Evolutionary conservation across 2,888 invertebrate species (phyloP).

Genomic region (Nomada fucata): DNA sequence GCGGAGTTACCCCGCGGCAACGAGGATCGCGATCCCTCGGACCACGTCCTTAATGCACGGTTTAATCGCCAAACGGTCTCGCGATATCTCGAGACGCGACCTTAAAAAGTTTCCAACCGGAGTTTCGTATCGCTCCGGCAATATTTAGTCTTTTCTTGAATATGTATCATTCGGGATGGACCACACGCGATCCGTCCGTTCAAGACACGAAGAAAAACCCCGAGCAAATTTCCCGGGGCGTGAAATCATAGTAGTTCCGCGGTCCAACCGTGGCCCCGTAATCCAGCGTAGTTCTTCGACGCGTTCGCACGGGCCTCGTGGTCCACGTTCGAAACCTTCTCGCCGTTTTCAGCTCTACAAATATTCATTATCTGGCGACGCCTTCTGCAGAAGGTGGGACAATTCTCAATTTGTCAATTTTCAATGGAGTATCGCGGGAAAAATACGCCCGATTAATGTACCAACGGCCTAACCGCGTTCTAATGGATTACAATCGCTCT

Average conservation of each 20-base stretch:
- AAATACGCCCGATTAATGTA: neutral
- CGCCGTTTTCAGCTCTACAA: neutral
- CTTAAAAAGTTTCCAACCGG: neutral
- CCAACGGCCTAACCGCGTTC: neutral
- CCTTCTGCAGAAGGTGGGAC: neutral
- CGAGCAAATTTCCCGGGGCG: constrained; percentile 25
- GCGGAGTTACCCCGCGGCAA: neutral
- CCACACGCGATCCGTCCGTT: neutral
- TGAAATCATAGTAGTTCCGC: constrained; percentile 39
- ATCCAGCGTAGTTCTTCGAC: constrained; percentile 1
- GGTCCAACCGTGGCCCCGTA: constrained; percentile 7
- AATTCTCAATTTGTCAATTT: neutral
- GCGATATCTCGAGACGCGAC: neutral
- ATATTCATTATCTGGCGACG: constrained; percentile 28
- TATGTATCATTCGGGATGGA: constrained; percentile 10
- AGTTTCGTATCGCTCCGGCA: neutral
- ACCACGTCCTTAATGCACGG: constrained; percentile 23
- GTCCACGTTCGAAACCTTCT: constrained; percentile 16
- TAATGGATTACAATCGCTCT: constrained; percentile 21
- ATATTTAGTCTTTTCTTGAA: neutral
- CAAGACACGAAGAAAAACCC: constrained; percentile 22
- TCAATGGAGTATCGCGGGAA: neutral
- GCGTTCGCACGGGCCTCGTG: constrained; percentile 32
- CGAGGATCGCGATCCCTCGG: constrained; percentile 3
- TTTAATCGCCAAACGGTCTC: constrained; percentile 22